Percentiles rank a stretch among this genome's conserved stretches.
phyloP scores from a whole-genome alignment of 2,888 invertebrate species.

The Phorcus lineatus region DNA sequence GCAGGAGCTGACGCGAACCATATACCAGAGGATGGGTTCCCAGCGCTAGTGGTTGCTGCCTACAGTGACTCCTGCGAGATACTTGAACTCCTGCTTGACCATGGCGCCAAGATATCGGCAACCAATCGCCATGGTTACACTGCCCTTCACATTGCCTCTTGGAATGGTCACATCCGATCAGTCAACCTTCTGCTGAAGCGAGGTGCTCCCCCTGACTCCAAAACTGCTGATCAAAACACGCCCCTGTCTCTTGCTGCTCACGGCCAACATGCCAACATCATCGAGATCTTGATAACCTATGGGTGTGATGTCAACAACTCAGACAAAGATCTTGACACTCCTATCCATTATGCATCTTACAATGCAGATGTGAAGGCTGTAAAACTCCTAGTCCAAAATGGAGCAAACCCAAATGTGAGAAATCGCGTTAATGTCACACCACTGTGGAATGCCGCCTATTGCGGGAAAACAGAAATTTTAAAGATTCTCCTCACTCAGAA shows the following conservation, averaged over 20 bases:
- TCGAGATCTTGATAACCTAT: constrained; percentile 55
- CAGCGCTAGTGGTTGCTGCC: constrained; percentile 59
- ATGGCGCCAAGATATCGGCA: constrained; percentile 50
- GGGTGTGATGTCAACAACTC: constrained; percentile 66
- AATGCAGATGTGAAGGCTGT: constrained; percentile 61
- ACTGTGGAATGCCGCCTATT: constrained; percentile 69
- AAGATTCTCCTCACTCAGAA: constrained; percentile 56
- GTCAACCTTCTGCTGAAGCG: constrained; percentile 51
- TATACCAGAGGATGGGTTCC: constrained; percentile 43
- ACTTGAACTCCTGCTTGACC: constrained; percentile 49
- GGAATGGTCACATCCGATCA: constrained; percentile 61
- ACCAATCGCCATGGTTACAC: constrained; percentile 56
- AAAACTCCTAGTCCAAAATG: constrained; percentile 52
- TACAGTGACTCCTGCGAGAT: constrained; percentile 54
- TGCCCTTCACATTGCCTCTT: constrained; percentile 67
- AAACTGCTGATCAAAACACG: constrained; percentile 62
- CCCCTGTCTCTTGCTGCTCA: constrained; percentile 68
- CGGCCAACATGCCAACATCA: constrained; percentile 49
- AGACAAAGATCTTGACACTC: constrained; percentile 68
- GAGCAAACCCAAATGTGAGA: constrained; percentile 60
- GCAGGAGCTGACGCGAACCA: constrained; percentile 56
- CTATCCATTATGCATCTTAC: constrained; percentile 66
- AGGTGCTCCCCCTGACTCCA: constrained; percentile 54
- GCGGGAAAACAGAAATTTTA: constrained; percentile 47
- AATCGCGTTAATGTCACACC: constrained; percentile 60